Evolutionary conservation across 30 jellyfish, hydroid and myxozoan species (phyloP).

Genomic region (Hydractinia echinata): DNA sequence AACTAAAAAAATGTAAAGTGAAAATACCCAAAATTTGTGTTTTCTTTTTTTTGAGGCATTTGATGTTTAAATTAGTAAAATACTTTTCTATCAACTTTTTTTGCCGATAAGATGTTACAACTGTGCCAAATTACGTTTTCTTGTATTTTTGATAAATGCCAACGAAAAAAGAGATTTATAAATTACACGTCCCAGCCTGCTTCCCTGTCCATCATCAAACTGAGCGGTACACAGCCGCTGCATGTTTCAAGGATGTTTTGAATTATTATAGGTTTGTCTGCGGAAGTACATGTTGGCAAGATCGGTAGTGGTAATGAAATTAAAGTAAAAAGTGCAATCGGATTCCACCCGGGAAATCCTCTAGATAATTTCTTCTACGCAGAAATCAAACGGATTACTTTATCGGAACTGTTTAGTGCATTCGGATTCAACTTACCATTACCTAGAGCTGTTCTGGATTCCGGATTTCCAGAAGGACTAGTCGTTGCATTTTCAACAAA

Average conservation of each 20-base stretch:
- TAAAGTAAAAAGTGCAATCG: constrained; percentile 52
- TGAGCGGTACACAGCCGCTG: too few relatives aligned
- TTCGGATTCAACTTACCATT: constrained; percentile 45
- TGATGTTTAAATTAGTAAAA: too few relatives aligned
- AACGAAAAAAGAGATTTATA: too few relatives aligned
- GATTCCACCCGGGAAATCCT: constrained; percentile 58
- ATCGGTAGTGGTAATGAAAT: constrained; percentile 80
- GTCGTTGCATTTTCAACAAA: constrained; percentile 53
- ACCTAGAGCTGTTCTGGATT: constrained; percentile 61
- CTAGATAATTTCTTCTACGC: constrained; percentile 53
- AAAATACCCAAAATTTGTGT: too few relatives aligned
- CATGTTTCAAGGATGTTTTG: background rate
- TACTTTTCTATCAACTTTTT: too few relatives aligned
- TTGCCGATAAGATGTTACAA: too few relatives aligned
- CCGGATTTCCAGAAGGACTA: constrained; percentile 88
- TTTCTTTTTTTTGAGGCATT: too few relatives aligned
- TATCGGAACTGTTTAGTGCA: constrained; percentile 52
- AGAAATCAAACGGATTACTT: constrained; percentile 39
- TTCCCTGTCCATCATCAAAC: too few relatives aligned
- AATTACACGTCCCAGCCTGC: too few relatives aligned
- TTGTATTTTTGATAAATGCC: too few relatives aligned
- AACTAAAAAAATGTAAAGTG: too few relatives aligned
- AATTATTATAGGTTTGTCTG: constrained; percentile 50
- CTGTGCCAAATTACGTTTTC: too few relatives aligned
- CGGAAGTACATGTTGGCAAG: constrained; percentile 64